A percentile compares a stretch with the other conserved stretches of the same genome.
phyloP scores from a whole-genome alignment of 2,888 invertebrate genomes.

The Cistogaster globosa region DNA sequence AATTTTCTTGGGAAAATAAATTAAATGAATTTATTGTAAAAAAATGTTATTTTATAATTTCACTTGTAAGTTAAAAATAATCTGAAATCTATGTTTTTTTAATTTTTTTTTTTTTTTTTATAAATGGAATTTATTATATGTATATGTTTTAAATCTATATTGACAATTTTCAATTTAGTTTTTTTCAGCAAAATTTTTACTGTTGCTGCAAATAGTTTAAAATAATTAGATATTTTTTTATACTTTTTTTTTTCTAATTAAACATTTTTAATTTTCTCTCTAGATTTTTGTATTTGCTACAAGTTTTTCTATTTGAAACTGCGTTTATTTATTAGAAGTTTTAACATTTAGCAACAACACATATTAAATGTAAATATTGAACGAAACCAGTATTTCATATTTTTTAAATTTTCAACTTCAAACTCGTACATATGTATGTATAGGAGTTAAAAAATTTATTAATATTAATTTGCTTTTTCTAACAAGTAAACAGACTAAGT shows the following conservation, averaged over 20 bases:
- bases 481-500: no score
- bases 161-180: background rate
- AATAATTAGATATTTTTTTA: no score
- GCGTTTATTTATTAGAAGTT: constrained; percentile 21
- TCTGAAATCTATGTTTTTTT: no score
- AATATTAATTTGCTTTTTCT: no score
- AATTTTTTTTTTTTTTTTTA: no score
- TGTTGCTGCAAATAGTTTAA: no score
- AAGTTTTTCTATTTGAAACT: background rate
- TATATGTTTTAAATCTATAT: background rate
- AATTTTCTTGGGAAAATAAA: no score
- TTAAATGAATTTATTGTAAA: no score
- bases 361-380: constrained; percentile 30
- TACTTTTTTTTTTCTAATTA: no score
- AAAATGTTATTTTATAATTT: no score
- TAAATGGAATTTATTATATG: no score
- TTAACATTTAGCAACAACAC: constrained; percentile 9
- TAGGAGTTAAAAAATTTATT: background rate
- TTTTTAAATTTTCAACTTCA: background rate
- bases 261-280: background rate
- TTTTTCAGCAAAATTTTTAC: background rate
- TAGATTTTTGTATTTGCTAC: background rate
- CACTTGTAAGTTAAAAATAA: no score
- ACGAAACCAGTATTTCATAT: constrained; percentile 19
- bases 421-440: background rate